Evolutionary conservation across 1,140 invertebrate species (phyloP).

Genomic region (Parasteatoda tepidariorum): DNA sequence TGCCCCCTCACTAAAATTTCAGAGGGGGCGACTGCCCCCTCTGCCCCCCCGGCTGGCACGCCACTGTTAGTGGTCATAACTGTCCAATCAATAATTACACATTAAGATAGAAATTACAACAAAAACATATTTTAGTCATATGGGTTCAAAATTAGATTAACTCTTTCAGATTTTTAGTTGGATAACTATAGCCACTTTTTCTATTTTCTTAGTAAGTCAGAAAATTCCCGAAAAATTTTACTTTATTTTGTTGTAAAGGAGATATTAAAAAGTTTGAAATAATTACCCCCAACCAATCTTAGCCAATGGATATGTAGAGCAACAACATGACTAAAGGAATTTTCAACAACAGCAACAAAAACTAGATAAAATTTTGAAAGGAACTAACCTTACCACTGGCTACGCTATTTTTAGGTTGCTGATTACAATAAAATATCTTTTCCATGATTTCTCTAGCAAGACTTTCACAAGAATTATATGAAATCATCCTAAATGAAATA

Average conservation of each 20-base stretch:
- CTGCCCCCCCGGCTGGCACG: too few relatives aligned
- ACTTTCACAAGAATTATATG: conserved; percentile 40
- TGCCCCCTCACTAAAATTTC: too few relatives aligned
- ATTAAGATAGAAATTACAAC: too few relatives aligned
- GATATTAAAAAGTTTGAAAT: neutral
- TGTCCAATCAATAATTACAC: too few relatives aligned
- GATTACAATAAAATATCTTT: conserved; percentile 38
- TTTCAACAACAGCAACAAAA: neutral
- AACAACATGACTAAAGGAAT: neutral
- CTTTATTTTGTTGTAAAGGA: neutral
- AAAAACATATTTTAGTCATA: too few relatives aligned
- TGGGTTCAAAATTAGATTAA: too few relatives aligned
- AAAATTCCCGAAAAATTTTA: too few relatives aligned
- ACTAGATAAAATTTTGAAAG: neutral
- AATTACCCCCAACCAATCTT: neutral
- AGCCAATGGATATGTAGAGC: neutral
- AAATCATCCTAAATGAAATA: conserved; percentile 41
- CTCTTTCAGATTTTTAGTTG: too few relatives aligned
- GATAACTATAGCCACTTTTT: too few relatives aligned
- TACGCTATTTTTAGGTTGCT: conserved; percentile 45
- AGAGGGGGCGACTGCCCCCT: too few relatives aligned
- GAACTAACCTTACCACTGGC: conserved; percentile 23
- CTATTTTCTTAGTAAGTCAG: neutral
- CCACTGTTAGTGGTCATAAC: too few relatives aligned
- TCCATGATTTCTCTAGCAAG: conserved; percentile 50